Base-by-base conservation (phyloP, 2,113 vertebrate genomes). In the Tinamus guttatus region DNA sequence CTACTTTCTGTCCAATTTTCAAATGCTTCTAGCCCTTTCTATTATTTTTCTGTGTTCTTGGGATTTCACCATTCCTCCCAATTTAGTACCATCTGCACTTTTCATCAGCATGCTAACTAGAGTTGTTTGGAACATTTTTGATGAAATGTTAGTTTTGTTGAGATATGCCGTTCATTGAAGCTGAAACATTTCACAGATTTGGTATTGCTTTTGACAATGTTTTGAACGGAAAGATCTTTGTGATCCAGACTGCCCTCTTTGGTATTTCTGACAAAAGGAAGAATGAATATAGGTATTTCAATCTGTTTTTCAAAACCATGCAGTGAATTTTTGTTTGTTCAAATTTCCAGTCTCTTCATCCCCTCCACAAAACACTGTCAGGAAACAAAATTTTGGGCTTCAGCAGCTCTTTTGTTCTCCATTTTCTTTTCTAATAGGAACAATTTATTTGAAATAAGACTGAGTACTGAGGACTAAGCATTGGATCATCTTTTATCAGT, bases 51-150 rank as follows among this genome's bases (percentile, higher is more conserved):
- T 63, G 51, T 91, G 43, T 78, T 60, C 34, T 78, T 84, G 62
- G 41, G 77, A 92, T 93, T 87, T 94, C 76, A 91, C 30, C 28
- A 74, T 87, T 94, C 38, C 56, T 94, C 43, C 56, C 77, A 70
- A 89, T 95, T 95, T 86, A 81, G 77, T 88, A 95, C 95, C 93
- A 94, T 95, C 92, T 96, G 93, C 94, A 94, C 83, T 94, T 93
- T 93, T 90, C 62, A 94, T 93, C 81, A 90, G 92, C 88, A 65
- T 84, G 62, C 58, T 95, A 91, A 80, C 94, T 87, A 52, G 77
- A 91, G 22, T 79, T 89, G 30, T 86, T 96, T 87, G 74, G 70
- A 92, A 82, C 58, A 80, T 82, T 90, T 95, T 81, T 73, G 86
- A 94, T 87, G 78, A 87, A 96, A 96, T 25, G 3, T 79, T 93